Percentiles rank a stretch among this genome's conserved stretches.
These are phyloP conservation scores for Pelecanoides urinatrix DNA, from an alignment of 2,113 vertebrate genomes.

Conservation along the genomic window DNA sequence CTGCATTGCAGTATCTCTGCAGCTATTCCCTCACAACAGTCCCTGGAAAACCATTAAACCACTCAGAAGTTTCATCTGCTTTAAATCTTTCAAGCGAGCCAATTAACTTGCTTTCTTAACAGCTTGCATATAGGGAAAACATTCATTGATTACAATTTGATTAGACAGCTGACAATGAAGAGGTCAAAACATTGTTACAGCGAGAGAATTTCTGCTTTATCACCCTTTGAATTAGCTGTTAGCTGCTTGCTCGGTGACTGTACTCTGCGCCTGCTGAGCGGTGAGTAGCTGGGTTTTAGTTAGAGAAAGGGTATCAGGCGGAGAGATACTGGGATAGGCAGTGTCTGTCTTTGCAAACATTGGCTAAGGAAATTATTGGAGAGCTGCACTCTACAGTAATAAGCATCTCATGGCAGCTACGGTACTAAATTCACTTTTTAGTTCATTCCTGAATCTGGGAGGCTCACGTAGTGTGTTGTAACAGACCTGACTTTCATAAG, in stretches of 20 bases:
- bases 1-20: conserved; percentile 66
- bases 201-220: background rate
- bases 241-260: background rate
- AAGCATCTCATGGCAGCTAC: background rate
- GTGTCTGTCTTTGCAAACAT: background rate
- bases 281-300: background rate
- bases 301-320: background rate
- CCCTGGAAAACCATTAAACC: background rate
- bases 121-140: background rate
- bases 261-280: fast-evolving
- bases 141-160: background rate
- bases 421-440: background rate
- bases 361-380: background rate
- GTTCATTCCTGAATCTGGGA: background rate
- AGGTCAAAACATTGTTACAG: background rate
- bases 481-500: background rate
- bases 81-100: background rate
- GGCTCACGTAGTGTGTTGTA: fast-evolving
- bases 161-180: background rate
- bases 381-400: background rate
- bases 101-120: background rate
- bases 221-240: background rate
- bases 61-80: background rate
- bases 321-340: background rate
- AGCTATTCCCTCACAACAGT: background rate